phyloP scores from a whole-genome alignment of 2,888 invertebrate genomes.

The Harpalus rufipes region DNA sequence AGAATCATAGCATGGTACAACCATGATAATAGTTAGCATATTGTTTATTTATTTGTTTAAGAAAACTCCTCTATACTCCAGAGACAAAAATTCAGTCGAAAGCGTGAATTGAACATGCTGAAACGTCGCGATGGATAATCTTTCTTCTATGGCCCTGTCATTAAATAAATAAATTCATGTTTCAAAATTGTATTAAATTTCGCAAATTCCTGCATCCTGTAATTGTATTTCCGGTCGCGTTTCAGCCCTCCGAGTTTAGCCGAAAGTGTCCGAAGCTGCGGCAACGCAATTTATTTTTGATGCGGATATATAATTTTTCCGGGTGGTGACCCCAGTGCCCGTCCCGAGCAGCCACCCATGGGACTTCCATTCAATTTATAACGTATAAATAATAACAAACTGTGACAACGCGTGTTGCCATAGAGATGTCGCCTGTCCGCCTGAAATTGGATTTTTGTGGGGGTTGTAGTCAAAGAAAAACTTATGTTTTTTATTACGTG shows the following conservation, averaged over 20 bases:
- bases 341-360: conserved; percentile 70
- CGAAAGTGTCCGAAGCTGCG: conserved; percentile 19
- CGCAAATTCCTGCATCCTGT: neutral
- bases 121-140: no score
- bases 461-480: conserved; percentile 54
- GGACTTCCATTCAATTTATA: conserved; percentile 73
- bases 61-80: no score
- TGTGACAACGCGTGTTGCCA: conserved; percentile 66
- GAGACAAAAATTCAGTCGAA: no score
- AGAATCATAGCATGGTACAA: neutral
- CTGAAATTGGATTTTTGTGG: conserved; percentile 65
- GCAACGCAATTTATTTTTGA: conserved; percentile 75
- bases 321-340: conserved; percentile 71
- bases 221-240: conserved; percentile 56
- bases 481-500: conserved; percentile 49
- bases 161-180: no score
- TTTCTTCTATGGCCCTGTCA: no score
- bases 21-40: neutral
- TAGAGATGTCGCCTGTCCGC: conserved; percentile 63
- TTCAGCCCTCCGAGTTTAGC: conserved; percentile 1
- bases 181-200: no score
- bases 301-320: conserved; percentile 75
- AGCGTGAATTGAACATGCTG: no score
- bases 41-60: no score
- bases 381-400: conserved; percentile 72